Base-by-base conservation (phyloP, 2,113 vertebrate genomes). In the Dipodomys ordii region DNA sequence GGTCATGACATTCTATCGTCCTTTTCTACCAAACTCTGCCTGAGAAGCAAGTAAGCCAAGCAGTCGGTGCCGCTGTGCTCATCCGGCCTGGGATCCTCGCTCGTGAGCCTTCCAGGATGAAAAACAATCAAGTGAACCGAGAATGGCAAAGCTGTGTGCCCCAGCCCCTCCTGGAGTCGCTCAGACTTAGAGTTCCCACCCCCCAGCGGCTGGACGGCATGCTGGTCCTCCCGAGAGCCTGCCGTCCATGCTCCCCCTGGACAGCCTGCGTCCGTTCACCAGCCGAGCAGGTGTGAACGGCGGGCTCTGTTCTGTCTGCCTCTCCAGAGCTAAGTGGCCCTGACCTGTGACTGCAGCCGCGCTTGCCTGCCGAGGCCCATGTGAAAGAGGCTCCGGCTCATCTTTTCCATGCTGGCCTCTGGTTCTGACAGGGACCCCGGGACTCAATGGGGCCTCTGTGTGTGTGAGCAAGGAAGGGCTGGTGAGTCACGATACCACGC, bases 341-440 rank as follows among this genome's bases (percentile, higher is more conserved):
- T 95, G 83, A 69, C 72, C 80, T 44, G 82, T 64, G n/a, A 81
- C 35, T 35, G 12, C 57, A 18, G 27, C 78, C 87, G 86, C 92
- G 81, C 13, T 49, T 73, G 65, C 85, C 72, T 60, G 49, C 25
- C 25, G 76, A 73, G 32, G 49, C 49, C 53, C n/a, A 39, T 84
- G 39, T 22, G 74, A 93, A 91, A 93, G 28, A 28, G 32, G 69
- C n/a, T 30, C 49, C 46, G 30, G 84, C 87, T 94, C 87, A 72
- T 94, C 93, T 94, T 94, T 94, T 91, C 93, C 93, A 44, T 79
- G 82, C 57, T 94, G 81, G 57, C 78, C 62, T 73, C 68, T 91
- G 91, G 77, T 85, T 91, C 84, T 94, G 83, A 87, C 73, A 32
- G 60, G 77, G 72, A 92, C 72, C 89, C 6, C 72, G 10, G 39